phyloP scores from a whole-genome alignment of 1,140 invertebrate species.

The Tetraneura akinire region DNA sequence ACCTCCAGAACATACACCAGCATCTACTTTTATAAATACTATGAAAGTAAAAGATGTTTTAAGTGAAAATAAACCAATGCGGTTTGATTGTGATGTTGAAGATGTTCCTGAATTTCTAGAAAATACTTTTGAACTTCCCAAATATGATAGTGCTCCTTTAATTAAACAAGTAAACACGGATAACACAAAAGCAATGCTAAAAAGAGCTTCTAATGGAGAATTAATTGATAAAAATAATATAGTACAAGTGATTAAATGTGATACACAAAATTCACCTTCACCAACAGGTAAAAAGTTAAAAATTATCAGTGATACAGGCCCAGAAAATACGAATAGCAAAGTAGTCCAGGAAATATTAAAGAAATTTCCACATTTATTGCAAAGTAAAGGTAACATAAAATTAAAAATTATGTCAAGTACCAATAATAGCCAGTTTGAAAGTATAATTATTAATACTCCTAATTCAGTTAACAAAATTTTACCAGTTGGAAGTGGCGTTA shows the following conservation, averaged over 20 bases:
- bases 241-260: slow-evolving; percentile 7
- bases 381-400: slow-evolving; percentile 74
- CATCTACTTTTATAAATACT: slow-evolving; percentile 43
- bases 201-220: slow-evolving; percentile 39
- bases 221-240: background rate
- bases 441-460: slow-evolving; percentile 44
- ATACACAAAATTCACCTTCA: background rate
- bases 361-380: slow-evolving; percentile 83
- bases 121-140: slow-evolving; percentile 28
- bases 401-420: slow-evolving; percentile 76
- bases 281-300: slow-evolving; percentile 22
- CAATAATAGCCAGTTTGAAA: slow-evolving; percentile 43
- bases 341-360: slow-evolving; percentile 69
- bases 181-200: slow-evolving; percentile 30
- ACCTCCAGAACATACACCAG: slow-evolving; percentile 26
- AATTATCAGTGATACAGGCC: slow-evolving; percentile 29
- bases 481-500: background rate
- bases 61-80: slow-evolving; percentile 46
- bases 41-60: slow-evolving; percentile 47
- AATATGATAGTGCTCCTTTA: slow-evolving; percentile 31
- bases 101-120: slow-evolving; percentile 38
- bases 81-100: slow-evolving; percentile 31
- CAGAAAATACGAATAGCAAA: slow-evolving; percentile 65
- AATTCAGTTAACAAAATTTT: slow-evolving; percentile 27
- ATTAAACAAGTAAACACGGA: slow-evolving; percentile 43